phyloP scores from a whole-genome alignment of 1,140 invertebrate genomes.

The Lepidurus packardi region DNA sequence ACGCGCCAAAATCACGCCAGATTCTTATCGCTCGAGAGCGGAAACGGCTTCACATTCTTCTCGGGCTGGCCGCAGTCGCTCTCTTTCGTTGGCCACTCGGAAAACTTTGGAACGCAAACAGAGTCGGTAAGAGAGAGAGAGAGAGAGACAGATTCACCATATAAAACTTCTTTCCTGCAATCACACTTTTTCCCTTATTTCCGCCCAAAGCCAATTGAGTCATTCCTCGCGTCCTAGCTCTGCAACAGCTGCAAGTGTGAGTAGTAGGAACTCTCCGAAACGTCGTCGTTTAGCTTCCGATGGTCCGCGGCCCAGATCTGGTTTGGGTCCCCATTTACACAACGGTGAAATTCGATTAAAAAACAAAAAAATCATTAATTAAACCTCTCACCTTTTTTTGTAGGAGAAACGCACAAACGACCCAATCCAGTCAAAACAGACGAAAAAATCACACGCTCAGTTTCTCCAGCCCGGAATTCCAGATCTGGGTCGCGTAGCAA shows the following conservation, averaged over 20 bases:
- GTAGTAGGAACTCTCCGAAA: background rate
- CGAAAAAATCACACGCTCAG: background rate
- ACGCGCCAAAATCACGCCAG: constrained; percentile 10
- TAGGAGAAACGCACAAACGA: background rate
- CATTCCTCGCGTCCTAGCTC: constrained; percentile 2
- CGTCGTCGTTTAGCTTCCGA: background rate
- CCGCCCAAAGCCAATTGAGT: background rate
- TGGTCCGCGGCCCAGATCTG: background rate
- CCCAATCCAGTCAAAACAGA: background rate
- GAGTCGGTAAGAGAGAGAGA: constrained; percentile 2
- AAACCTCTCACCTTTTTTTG: background rate
- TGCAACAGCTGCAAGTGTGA: background rate
- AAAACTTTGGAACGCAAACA: constrained; percentile 32
- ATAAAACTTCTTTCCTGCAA: background rate
- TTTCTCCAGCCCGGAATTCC: background rate
- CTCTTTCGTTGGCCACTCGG: constrained; percentile 30
- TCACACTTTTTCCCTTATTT: background rate
- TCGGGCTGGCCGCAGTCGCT: constrained; percentile 25
- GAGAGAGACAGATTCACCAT: background rate
- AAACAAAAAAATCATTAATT: background rate
- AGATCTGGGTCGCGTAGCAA: background rate
- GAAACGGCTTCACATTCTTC: background rate
- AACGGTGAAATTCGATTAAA: background rate
- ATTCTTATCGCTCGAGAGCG: background rate
- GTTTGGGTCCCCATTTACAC: background rate